Conservation (phyloP, 2,888 invertebrate species). For the Ennomos quercinarius region DNA sequence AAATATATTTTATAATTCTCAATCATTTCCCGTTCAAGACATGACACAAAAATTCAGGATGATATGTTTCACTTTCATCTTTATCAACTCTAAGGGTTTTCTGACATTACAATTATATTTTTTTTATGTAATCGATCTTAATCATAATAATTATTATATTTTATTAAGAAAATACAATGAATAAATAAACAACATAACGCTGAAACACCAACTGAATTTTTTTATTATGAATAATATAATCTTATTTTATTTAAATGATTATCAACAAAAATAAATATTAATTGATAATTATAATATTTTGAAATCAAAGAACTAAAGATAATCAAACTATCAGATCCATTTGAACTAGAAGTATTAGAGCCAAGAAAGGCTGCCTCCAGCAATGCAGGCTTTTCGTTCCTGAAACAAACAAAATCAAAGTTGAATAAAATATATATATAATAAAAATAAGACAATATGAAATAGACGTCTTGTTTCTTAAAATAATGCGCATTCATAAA, state of each 20-base stretch:
- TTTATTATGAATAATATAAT: background rate
- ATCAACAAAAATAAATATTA: too few relatives aligned
- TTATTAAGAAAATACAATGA: slow-evolving; percentile 30
- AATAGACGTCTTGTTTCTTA: background rate
- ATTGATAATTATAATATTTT: too few relatives aligned
- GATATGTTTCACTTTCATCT: slow-evolving; percentile 66
- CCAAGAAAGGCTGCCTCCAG: slow-evolving; percentile 71
- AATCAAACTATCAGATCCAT: slow-evolving; percentile 67
- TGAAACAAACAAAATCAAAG: slow-evolving; percentile 62
- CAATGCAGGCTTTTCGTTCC: slow-evolving; percentile 67
- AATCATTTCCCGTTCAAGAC: slow-evolving; percentile 61
- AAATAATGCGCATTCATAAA: slow-evolving; percentile 8
- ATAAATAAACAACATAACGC: slow-evolving; percentile 31
- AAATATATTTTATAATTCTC: slow-evolving; percentile 61
- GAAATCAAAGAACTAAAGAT: background rate
- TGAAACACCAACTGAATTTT: slow-evolving; percentile 21
- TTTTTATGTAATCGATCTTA: background rate
- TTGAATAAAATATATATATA: slow-evolving; percentile 19
- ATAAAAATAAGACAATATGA: slow-evolving; percentile 6
- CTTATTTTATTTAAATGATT: too few relatives aligned
- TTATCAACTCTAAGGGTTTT: slow-evolving; percentile 25
- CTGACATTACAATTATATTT: slow-evolving; percentile 14
- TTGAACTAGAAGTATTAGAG: slow-evolving; percentile 69
- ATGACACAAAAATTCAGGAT: slow-evolving; percentile 62
- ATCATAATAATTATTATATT: background rate